A percentile compares a stretch with the other conserved stretches of the same genome.
Evolutionary conservation across 2,888 invertebrate species (phyloP).

Genomic region (Coenonympha glycerion): DNA sequence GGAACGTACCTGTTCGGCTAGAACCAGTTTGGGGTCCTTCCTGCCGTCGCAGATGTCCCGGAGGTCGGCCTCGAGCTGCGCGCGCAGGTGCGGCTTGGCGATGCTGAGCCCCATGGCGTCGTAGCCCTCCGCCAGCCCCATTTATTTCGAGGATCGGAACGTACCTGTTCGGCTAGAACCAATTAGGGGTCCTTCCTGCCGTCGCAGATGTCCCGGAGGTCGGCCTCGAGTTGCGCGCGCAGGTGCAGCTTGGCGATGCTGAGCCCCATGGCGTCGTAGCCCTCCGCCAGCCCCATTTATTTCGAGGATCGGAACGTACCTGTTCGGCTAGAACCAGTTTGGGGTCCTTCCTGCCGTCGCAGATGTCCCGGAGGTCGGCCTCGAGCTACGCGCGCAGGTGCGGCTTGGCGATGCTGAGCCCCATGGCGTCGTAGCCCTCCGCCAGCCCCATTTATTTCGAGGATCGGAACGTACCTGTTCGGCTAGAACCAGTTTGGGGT

Average conservation of each 20-base stretch:
- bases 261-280: constrained; percentile 84
- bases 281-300: no score
- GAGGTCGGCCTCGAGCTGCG: constrained; percentile 93
- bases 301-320: constrained; percentile 54
- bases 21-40: constrained; percentile 83
- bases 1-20: constrained; percentile 86
- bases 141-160: no score
- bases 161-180: constrained; percentile 86
- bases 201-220: constrained; percentile 89
- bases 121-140: no score
- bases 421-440: constrained; percentile 96
- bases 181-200: constrained; percentile 83
- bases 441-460: constrained; percentile 98
- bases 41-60: constrained; percentile 88
- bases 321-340: constrained; percentile 85
- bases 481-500: no score
- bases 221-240: constrained; percentile 92
- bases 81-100: constrained; percentile 93
- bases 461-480: no score
- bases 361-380: constrained; percentile 89
- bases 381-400: constrained; percentile 93
- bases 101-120: constrained; percentile 88
- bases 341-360: constrained; percentile 85
- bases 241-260: constrained; percentile 93
- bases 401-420: constrained; percentile 93